Conservation (phyloP, 1,140 invertebrate genomes). For the Trichoplusia ni region DNA sequence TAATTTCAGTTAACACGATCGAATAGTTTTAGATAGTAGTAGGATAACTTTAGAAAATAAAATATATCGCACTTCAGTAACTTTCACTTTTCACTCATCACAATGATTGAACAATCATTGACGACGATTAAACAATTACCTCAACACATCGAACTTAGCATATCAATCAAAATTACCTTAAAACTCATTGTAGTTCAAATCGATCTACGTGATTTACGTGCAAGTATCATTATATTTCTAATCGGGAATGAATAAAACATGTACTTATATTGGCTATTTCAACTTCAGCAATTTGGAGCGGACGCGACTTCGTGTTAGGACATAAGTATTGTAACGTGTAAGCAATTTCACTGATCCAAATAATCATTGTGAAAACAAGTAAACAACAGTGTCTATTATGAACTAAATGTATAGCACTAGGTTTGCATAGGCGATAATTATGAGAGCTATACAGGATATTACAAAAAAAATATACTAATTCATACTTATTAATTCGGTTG, state of each 20-base stretch:
- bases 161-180: conserved; percentile 22
- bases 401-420: not conserved
- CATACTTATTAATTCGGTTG: no score
- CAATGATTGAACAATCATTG: no score
- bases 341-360: conserved; percentile 51
- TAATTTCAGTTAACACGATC: not conserved
- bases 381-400: no score
- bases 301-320: conserved; percentile 40
- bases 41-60: no score
- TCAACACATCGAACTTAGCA: not conserved
- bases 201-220: conserved; percentile 3
- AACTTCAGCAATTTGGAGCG: conserved; percentile 34
- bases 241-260: conserved; percentile 40
- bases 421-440: not conserved
- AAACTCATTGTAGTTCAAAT: conserved; percentile 16
- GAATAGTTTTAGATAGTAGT: no score
- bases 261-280: conserved; percentile 36
- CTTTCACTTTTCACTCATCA: no score
- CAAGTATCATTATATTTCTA: conserved; percentile 21
- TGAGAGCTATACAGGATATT: no score
- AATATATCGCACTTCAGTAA: no score
- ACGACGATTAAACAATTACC: no score
- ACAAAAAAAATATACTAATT: no score
- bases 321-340: conserved; percentile 18
- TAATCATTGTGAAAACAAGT: conserved; percentile 43